Evolutionary conservation across 2,797 vertebrate species (phyloP), one percentile per base, ranked within the genome.

Genomic region (Epinephelus coioides): DNA sequence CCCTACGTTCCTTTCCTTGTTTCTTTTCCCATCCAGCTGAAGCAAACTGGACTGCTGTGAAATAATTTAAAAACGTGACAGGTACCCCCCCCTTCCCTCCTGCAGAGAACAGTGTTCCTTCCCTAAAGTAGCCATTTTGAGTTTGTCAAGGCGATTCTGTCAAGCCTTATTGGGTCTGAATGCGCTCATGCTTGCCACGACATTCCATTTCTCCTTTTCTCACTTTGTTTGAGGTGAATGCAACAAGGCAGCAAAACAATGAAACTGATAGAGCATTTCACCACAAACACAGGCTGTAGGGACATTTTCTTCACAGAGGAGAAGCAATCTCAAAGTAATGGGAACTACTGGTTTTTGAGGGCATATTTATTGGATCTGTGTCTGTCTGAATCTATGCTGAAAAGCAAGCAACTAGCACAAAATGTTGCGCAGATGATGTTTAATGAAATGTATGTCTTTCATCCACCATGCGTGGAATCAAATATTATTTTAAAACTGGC

Each of bases 171-270:
- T 86, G 80, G 73, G 71, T 68, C 66, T 72, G 77, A 84, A 38
- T 1, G 23, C 27, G 49, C 44, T 85, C 77, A 76, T 64, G 87
- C 72, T 86, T 54, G 27, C 66, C 64, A 76, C 59, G 30, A 79
- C 69, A 81, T 76, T 84, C 84, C 70, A 65, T 80, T 87, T 82
- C 77, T 86, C 47, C 17, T 59, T 49, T 53, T 88, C 87, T 80
- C 76, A 76, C 82, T 82, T 76, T 81, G 86, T 88, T 88, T 88
- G 88, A 85, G 71, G 85, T 88, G 88, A 89, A 92, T 86, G 86
- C 78, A 88, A 88, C 91, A 87, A 78, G 86, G 87, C 91, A 84
- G 85, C 63, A 89, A 87, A 88, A 86, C 87, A 92, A 86, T 91
- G 85, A 85, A 87, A 89, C 76, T 86, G 87, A 87, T 85, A 80